Evolutionary conservation across 2,797 vertebrate species (phyloP).

Genomic region (Garrulus glandarius): DNA sequence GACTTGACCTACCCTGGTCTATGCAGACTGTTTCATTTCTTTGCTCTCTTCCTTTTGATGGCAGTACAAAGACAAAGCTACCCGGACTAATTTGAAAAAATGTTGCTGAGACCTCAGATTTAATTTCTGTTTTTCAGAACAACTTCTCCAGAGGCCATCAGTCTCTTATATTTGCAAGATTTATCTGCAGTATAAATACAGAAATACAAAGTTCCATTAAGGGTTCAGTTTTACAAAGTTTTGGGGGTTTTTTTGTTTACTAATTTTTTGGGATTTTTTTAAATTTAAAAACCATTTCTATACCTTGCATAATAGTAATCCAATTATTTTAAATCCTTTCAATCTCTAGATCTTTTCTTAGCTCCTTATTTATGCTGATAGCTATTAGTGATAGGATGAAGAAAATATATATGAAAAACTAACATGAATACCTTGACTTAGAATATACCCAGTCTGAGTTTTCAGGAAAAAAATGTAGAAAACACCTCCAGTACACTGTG

Average conservation of each 20-base stretch:
- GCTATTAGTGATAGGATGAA: background rate
- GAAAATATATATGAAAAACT: background rate
- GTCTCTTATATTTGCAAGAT: background rate
- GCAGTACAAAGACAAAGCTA: background rate
- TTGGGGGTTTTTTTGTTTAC: accelerated
- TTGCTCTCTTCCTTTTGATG: background rate
- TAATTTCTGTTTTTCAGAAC: background rate
- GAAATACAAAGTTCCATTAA: background rate
- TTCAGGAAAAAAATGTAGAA: background rate
- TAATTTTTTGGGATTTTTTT: accelerated
- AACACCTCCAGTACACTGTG: background rate
- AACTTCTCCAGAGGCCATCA: background rate
- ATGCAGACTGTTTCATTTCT: background rate
- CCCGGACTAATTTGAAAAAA: background rate
- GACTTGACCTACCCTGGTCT: background rate
- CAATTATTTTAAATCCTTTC: background rate
- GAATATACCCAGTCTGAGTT: background rate
- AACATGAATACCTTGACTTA: background rate
- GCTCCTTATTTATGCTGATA: background rate
- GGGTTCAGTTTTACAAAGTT: background rate
- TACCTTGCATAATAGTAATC: background rate
- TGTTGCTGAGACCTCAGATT: background rate
- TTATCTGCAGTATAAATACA: background rate
- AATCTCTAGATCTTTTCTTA: background rate
- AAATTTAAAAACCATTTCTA: background rate